Base-by-base conservation (phyloP, 2,888 invertebrate genomes). In the Stictocephala bisonia region DNA sequence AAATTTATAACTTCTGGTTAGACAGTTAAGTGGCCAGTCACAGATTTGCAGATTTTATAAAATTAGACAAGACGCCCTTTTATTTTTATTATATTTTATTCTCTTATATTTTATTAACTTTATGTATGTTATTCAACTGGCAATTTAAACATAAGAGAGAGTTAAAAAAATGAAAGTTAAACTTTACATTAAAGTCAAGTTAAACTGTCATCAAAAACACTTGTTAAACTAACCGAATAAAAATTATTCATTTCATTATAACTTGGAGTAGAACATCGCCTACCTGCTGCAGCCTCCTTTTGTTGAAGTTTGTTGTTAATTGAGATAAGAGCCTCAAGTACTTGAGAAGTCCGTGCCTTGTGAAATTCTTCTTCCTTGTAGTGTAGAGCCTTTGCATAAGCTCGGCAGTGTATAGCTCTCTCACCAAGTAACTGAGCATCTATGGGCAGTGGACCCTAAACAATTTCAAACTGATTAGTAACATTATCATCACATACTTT, bases 251-350 rank as follows among this genome's bases (percentile, higher is more conserved):
- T 7, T 50, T 13, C 9, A 56, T 64, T n/a, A 31, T n/a, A 64
- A 31, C 35, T 6, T n/a, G 18, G 64, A 35, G 27, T 11, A 1
- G 24, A 22, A 1, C n/a, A 41, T 26, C 11, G 15, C n/a, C 72
- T 77, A 70, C 99, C 99, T 81, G 96, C 95, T 0, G 99, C 99
- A 0, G 99, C 98, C 84, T 99, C 99, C 76, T 97, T 96, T 82
- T 99, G 98, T 82, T 99, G 98, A 27, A 99, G 85, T 84, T 99
- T 99, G 83, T 99, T 99, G 83, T 99, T 99, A 76, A 99, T 99
- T 56, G 93, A 93, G 79, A 99, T 98, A 0, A 99, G 86, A 0
- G 96, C 92, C 83, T 98, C 98, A 9, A 98, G 91, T 0, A 97
- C 95, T 80, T 93, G 92, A 9, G 95, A 91, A 75, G 91, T 94